Conservation (phyloP, 2,888 invertebrate species). For the Cerastis rubricosa region DNA sequence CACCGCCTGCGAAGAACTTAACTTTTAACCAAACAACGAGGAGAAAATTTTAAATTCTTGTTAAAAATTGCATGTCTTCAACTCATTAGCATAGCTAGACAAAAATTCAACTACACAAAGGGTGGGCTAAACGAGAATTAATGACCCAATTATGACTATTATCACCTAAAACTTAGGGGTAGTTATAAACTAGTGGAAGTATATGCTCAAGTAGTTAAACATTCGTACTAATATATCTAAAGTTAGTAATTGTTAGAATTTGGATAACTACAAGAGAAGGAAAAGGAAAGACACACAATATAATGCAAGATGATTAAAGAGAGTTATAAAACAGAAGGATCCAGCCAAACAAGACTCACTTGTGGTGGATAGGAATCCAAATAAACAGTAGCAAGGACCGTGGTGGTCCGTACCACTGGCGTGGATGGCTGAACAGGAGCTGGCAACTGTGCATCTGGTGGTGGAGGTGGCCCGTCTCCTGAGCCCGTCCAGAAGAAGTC, state of each 20-base stretch:
- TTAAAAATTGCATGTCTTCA: conserved; percentile 20
- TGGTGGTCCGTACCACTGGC: conserved; percentile 92
- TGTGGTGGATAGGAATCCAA: conserved; percentile 90
- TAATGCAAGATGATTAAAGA: neutral
- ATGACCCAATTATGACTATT: conserved; percentile 50
- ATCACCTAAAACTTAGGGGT: conserved; percentile 39
- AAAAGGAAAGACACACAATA: neutral
- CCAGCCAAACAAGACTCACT: conserved; percentile 70
- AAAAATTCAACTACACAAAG: conserved; percentile 13
- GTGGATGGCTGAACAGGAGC: conserved; percentile 81
- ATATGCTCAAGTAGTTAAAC: conserved; percentile 26
- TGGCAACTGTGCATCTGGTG: conserved; percentile 87
- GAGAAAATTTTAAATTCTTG: conserved; percentile 7
- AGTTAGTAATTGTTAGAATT: conserved; percentile 18
- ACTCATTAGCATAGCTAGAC: conserved; percentile 22
- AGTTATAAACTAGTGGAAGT: conserved; percentile 6
- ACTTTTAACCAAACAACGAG: conserved; percentile 26
- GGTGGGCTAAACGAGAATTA: conserved; percentile 34
- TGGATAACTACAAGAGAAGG: neutral
- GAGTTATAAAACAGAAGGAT: neutral
- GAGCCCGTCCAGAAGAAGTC: conserved; percentile 98
- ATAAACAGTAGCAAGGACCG: conserved; percentile 93
- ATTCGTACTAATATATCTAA: conserved; percentile 30
- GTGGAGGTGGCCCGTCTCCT: conserved; percentile 94
- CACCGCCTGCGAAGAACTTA: conserved; percentile 79